Evolutionary conservation across 2,797 vertebrate species (phyloP), one percentile per base, ranked within the genome.

Genomic region (Pangasius larnaudii): DNA sequence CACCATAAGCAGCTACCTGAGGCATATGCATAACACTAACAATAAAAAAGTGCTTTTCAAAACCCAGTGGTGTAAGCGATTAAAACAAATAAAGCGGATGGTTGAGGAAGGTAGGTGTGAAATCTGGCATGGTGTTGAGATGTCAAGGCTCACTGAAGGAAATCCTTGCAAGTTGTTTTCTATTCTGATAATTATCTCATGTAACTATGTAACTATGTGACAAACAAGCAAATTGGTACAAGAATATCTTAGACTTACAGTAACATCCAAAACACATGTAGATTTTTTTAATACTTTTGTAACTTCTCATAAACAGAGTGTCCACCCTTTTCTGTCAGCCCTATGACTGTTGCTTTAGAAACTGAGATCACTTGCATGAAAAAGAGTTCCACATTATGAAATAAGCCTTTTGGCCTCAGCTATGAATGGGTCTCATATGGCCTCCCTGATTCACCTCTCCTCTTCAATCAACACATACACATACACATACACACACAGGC

Each of bases 301-400:
- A 69, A 51, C 42, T 59, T 74, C 24, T 56, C 81, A n/a, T 90
- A 59, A 87, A 89, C 75, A 63, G 16, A 42, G 58, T 78, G 61
- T 84, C 67, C 81, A 79, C 84, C 67, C 75, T 49, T 86, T 69
- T 39, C 89, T n/a, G 27, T 71, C 2, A 86, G 85, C 49, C 86
- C 24, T 88, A 78, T 85, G 71, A 82, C 39, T 75, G 33, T 30
- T 87, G 85, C 56, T 92, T 90, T 67, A 89, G 90, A 92, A 91
- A 75, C 78, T 87, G 51, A 79, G 78, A 92, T 88, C 83, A 89
- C 80, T 86, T 89, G 84, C 78, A 85, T 71, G 86, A 87, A 90
- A 86, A 89, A 56, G 84, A 85, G 86, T 91, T 91, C 89, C 78
- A 67, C 84, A 79, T 90, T 88, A 90, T 19, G 84, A 77, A 91